These are phyloP conservation scores for Dendroctonus valens DNA, from an alignment of 1,140 invertebrate genomes.

Conservation along the genomic window DNA sequence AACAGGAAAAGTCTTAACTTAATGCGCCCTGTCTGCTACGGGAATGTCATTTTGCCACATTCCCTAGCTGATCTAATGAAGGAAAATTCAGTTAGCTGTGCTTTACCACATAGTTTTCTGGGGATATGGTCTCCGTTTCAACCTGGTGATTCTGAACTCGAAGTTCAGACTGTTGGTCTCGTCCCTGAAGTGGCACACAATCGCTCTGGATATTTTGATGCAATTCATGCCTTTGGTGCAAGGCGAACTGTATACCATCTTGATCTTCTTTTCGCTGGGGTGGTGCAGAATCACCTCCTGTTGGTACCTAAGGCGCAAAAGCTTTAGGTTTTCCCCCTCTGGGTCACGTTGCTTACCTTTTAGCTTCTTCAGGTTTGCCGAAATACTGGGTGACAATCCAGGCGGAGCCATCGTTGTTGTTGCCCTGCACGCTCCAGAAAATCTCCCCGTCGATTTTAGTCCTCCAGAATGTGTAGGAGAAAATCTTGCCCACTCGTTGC, in stretches of 20 bases:
- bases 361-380: conserved; percentile 40
- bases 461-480: conserved; percentile 48
- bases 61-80: too few relatives aligned
- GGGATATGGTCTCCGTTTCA: conserved; percentile 41
- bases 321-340: neutral
- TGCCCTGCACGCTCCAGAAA: conserved; percentile 48
- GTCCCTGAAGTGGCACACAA: conserved; percentile 44
- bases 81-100: too few relatives aligned
- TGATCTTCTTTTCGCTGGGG: conserved; percentile 42
- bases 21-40: too few relatives aligned
- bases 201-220: conserved; percentile 43
- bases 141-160: conserved; percentile 42
- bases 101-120: conserved; percentile 36
- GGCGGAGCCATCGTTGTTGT: conserved; percentile 40
- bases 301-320: conserved; percentile 32
- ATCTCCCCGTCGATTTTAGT: conserved; percentile 43
- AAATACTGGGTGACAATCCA: conserved; percentile 46
- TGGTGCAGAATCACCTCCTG: conserved; percentile 45
- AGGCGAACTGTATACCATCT: conserved; percentile 43
- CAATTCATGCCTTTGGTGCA: conserved; percentile 43
- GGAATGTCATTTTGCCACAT: too few relatives aligned
- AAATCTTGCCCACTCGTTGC: conserved; percentile 43
- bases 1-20: too few relatives aligned
- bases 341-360: conserved; percentile 13
- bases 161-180: conserved; percentile 43